A percentile compares a stretch with the other conserved stretches of the same genome.
Evolutionary conservation across 2,113 vertebrate species (phyloP).

Genomic region (Ceratotherium simum): DNA sequence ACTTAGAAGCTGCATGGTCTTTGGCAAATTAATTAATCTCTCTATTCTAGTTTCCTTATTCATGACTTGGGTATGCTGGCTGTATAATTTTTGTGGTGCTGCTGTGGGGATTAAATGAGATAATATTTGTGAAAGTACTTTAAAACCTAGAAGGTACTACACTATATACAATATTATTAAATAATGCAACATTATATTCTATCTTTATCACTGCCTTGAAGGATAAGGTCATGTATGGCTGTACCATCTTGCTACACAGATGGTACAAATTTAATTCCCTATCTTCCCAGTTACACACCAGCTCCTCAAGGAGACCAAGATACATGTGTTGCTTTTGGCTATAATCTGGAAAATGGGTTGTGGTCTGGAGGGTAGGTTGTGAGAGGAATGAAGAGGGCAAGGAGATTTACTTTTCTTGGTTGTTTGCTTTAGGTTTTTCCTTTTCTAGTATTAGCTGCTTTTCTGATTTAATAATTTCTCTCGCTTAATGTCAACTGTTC

Average conservation of each 20-base stretch:
- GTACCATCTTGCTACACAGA: background rate
- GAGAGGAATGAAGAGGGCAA: background rate
- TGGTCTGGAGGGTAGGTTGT: background rate
- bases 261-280: background rate
- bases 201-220: background rate
- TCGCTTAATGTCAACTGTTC: background rate
- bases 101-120: background rate
- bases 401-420: background rate
- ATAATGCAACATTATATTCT: background rate
- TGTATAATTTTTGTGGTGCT: background rate
- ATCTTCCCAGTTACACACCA: background rate
- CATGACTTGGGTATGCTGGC: background rate
- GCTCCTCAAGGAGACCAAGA: background rate
- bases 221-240: background rate
- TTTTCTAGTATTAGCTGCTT: background rate
- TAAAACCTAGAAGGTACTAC: background rate
- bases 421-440: background rate
- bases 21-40: background rate
- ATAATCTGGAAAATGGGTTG: background rate
- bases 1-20: background rate
- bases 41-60: background rate
- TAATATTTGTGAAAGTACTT: background rate
- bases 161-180: background rate
- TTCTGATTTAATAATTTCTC: background rate
- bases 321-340: background rate